Evolutionary conservation across 2,113 vertebrate genomes (phyloP), one percentile per base, ranked within the genome.

Genomic region (Plecotus auritus): DNA sequence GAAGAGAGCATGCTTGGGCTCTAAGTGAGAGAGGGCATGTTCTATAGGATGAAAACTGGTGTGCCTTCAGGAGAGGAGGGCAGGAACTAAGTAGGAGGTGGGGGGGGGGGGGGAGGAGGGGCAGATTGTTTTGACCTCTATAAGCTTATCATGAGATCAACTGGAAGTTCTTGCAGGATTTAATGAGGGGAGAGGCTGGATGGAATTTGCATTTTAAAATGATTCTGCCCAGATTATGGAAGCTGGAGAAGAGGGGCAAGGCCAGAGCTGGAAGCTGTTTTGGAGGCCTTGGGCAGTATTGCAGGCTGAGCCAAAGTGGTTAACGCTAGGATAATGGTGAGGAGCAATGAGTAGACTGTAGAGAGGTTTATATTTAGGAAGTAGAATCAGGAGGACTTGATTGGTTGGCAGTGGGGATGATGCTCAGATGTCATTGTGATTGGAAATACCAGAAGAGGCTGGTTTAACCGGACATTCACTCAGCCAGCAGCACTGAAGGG

Each of bases 151-250:
- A 28, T 9, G 42, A 70, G 42, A 26, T 67, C 61, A 42, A 76
- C n/a, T 72, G 45, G 74, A 92, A 87, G 37, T 89, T 20, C 3
- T 18, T 40, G 66, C 45, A 77, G 64, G 61, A 20, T 45, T 64
- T 78, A 35, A 22, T 81, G 5, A 2, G 4, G 42, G 56, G 80
- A 56, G 28, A 45, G 40, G 61, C 61, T 67, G 56, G 26, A 28
- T 83, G 61, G 82, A 28, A 89, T 85, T 93, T 86, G 40, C 32
- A 37, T 83, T 82, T 93, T 74, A 30, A 45, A 51, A 81, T 91
- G 80, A 88, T 35, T 70, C 51, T 42, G 11, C 22, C 51, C 26
- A 8, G 13, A 23, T 26, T 56, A 32, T 54, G n/a, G 70, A 76
- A 37, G 37, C 64, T 32, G 22, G 61, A 56, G 85, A 26, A 86